A percentile compares a stretch with the other conserved stretches of the same genome.
Evolutionary conservation across 1,140 invertebrate species (phyloP).

Genomic region (Pogonomyrmex barbatus): DNA sequence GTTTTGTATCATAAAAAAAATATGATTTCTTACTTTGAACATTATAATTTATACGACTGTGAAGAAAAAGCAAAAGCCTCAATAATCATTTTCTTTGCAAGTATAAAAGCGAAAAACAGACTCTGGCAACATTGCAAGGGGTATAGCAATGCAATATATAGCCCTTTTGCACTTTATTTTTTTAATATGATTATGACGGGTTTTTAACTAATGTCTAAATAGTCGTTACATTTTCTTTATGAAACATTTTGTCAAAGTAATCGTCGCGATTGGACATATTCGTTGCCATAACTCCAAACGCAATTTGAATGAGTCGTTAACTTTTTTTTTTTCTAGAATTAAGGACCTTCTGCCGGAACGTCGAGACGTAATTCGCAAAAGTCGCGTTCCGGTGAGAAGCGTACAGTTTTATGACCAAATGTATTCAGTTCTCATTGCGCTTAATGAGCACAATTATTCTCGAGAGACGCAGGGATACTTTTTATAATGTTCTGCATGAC

Average conservation of each 20-base stretch:
- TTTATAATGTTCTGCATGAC: constrained; percentile 78
- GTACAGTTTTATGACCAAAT: constrained; percentile 81
- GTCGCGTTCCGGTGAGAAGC: constrained; percentile 69
- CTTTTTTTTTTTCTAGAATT: constrained; percentile 70
- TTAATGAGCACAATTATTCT: constrained; percentile 76
- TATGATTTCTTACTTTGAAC: neutral
- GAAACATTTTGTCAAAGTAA: constrained; percentile 28
- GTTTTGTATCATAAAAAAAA: neutral
- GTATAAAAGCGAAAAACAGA: constrained; percentile 41
- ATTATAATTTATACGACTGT: neutral
- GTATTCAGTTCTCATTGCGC: constrained; percentile 77
- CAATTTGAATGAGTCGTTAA: constrained; percentile 72
- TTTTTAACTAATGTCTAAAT: constrained; percentile 30
- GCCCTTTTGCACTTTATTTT: constrained; percentile 31
- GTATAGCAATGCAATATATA: constrained; percentile 56
- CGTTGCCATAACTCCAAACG: constrained; percentile 68
- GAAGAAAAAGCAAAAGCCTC: constrained; percentile 4
- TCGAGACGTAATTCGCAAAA: constrained; percentile 63
- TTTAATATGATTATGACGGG: constrained; percentile 11
- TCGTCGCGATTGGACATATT: constrained; percentile 28
- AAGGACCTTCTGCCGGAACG: constrained; percentile 72
- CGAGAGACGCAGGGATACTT: constrained; percentile 66
- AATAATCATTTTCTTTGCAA: constrained; percentile 45
- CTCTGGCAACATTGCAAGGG: constrained; percentile 68
- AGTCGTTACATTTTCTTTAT: constrained; percentile 5